These are phyloP conservation scores for Agriopis leucophaearia DNA, from an alignment of 2,888 invertebrate genomes.

Conservation along the genomic window DNA sequence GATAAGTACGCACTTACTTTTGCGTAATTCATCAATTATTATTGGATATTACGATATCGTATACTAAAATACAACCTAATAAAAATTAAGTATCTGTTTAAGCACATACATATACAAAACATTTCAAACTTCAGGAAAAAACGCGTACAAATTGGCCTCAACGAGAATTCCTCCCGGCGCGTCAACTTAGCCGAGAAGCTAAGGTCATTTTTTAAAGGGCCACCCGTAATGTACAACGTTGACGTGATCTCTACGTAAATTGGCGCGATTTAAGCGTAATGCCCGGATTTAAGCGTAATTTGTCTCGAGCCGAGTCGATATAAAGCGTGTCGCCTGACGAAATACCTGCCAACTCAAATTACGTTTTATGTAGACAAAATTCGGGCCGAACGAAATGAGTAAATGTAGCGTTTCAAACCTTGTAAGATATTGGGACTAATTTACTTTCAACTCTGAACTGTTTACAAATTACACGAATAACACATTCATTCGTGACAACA, in stretches of 20 bases:
- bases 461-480: conserved; percentile 11
- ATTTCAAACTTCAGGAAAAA: conserved; percentile 18
- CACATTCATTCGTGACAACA: conserved; percentile 5
- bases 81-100: conserved; percentile 3
- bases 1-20: too few relatives aligned
- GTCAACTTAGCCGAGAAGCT: conserved; percentile 43
- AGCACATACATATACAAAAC: conserved; percentile 10
- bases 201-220: conserved; percentile 59
- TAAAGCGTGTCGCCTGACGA: conserved; percentile 57
- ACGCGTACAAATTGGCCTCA: conserved; percentile 22
- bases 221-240: conserved; percentile 57
- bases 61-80: not conserved
- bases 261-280: conserved; percentile 61
- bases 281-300: conserved; percentile 54
- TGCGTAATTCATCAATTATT: not conserved
- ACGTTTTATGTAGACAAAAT: conserved; percentile 52
- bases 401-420: conserved; percentile 39
- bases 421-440: conserved; percentile 26
- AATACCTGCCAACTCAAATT: conserved; percentile 60
- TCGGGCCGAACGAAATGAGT: conserved; percentile 45
- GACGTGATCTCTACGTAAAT: conserved; percentile 67
- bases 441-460: conserved; percentile 17
- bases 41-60: not conserved
- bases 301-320: conserved; percentile 55
- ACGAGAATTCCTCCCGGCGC: conserved; percentile 33